phyloP scores from a whole-genome alignment of 2,113 vertebrate genomes.

The Tyrannus savana region DNA sequence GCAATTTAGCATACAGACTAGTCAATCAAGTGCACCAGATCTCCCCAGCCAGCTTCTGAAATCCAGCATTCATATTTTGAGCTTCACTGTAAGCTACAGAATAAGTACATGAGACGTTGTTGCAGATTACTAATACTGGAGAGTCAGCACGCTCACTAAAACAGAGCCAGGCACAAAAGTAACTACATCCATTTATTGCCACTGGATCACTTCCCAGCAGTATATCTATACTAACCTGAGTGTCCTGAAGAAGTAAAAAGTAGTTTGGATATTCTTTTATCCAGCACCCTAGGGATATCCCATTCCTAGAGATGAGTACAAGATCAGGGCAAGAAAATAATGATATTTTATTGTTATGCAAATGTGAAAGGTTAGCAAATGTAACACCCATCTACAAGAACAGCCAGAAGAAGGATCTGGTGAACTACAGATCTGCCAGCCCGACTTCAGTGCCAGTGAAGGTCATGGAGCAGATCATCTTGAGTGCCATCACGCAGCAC shows the following conservation, averaged over 20 bases:
- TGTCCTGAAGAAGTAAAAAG: neutral
- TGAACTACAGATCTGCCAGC: neutral
- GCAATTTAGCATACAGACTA: neutral
- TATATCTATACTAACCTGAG: neutral
- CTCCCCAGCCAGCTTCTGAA: neutral
- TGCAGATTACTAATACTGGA: neutral
- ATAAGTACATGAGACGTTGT: neutral
- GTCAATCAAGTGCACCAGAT: neutral
- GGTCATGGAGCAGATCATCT: neutral
- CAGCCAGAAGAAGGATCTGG: neutral
- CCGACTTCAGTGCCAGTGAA: accelerated
- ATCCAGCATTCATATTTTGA: neutral
- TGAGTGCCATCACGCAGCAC: accelerated
- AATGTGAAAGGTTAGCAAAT: neutral
- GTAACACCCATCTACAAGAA: neutral
- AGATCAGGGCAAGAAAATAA: neutral
- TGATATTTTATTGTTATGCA: accelerated
- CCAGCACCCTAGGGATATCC: neutral
- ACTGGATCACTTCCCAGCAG: neutral
- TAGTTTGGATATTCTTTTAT: neutral
- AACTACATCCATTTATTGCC: neutral
- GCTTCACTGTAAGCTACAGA: neutral
- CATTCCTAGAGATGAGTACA: neutral
- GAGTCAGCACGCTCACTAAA: neutral
- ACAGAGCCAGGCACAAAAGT: neutral